Base-by-base conservation (phyloP, 1,140 invertebrate species). In the Sarcophaga peregrina region DNA sequence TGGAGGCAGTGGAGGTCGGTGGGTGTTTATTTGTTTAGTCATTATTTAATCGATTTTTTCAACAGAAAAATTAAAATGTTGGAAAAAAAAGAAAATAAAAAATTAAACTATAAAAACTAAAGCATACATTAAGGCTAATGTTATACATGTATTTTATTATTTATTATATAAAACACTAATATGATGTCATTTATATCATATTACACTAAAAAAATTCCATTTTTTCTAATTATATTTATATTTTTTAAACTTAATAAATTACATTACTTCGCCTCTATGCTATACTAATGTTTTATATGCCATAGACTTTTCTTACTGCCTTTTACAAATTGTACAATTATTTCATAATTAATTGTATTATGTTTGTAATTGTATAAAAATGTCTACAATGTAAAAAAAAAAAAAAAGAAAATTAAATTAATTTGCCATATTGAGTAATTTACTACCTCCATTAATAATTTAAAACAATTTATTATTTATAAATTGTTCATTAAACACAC, bases 381-480 rank as follows among this genome's bases (percentile, higher is more conserved):
- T 58, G n/a, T 37, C 15, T 58, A 58, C 13, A 58, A 58, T 58
- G 54, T 58, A n/a, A 58, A 58, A 58, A 58, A 37, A 37, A 37
- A n/a, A 58, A 58, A 58, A 58, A 37, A 37, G 4, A 5, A 15
- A 58, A 58, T 58, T 58, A 58, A 58, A 58, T 58, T 58, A 58
- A 58, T 58, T 58, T 58, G 13, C 54, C 13, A 58, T 58, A 58
- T 58, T 58, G 54, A 58, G 54, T 58, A 58, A 58, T 58, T 58
- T 58, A 58, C 54, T 58, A 58, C 13, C 15, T 0, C 10, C 10
- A 54, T 54, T 54, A 54, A n/a, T 37, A n/a, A 58, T 58, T 15
- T 58, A 58, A 58, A 58, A 58, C 13, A 58, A 58, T 58, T 58
- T 58, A 58, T 58, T n/a, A 58, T 58, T 58, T 58, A 58, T 58